Conservation (phyloP, 2,888 invertebrate species). For the Chorisops tibialis region DNA sequence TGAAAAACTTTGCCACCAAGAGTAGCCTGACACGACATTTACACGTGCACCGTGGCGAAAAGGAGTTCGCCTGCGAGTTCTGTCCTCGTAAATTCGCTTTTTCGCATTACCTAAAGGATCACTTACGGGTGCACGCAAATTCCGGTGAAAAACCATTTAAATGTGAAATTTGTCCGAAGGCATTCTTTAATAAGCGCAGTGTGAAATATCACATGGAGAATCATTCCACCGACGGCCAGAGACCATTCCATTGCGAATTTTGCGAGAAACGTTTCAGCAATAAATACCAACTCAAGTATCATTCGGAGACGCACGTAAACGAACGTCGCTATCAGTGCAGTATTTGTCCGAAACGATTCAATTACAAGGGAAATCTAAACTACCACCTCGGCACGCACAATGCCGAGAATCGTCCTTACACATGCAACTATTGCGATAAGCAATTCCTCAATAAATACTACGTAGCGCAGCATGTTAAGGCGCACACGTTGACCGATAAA, state of each 20-base stretch:
- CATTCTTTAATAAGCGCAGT: conserved; percentile 17
- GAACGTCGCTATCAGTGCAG: conserved; percentile 6
- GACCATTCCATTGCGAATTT: conserved; percentile 11
- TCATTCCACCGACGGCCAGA: background rate
- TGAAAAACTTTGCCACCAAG: background rate
- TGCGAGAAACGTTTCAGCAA: conserved; percentile 20
- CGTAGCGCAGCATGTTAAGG: conserved; percentile 10
- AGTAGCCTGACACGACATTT: conserved; percentile 14
- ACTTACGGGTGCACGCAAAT: conserved; percentile 9
- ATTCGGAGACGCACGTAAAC: conserved; percentile 11
- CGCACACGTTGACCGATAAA: background rate
- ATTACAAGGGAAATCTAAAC: conserved; percentile 22
- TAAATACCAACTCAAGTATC: conserved; percentile 17
- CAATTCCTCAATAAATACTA: conserved; percentile 25
- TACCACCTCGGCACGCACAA: conserved; percentile 13
- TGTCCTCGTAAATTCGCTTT: conserved; percentile 13
- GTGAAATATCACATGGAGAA: conserved; percentile 12
- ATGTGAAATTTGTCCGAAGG: conserved; percentile 18
- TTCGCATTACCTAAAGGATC: conserved; percentile 13
- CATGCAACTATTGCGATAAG: conserved; percentile 17
- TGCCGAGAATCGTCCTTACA: background rate
- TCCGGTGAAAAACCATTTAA: conserved; percentile 11
- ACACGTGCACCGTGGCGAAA: background rate
- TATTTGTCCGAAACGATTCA: conserved; percentile 19
- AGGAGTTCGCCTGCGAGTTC: conserved; percentile 13